These are phyloP conservation scores for Dascillus cervinus DNA, from an alignment of 2,888 invertebrate species.

Conservation along the genomic window DNA sequence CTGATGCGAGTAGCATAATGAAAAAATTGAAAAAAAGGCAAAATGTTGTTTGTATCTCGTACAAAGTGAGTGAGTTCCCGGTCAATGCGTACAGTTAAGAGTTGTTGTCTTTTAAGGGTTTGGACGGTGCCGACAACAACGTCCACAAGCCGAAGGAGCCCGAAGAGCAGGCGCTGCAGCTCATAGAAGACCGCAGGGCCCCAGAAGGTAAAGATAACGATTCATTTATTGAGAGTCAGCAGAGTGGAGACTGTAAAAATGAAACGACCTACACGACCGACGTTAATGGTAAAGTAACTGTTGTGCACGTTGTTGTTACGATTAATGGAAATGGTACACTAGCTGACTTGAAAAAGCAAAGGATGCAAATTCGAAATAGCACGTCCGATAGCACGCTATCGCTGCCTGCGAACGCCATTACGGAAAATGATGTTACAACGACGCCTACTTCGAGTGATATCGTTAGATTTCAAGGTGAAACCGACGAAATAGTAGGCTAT, in stretches of 20 bases:
- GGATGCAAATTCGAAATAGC: conserved; percentile 71
- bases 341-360: conserved; percentile 88
- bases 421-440: conserved; percentile 44
- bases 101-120: conserved; percentile 25
- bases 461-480: conserved; percentile 59
- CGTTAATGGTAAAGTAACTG: conserved; percentile 51
- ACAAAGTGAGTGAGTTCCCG: conserved; percentile 31
- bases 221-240: conserved; percentile 52
- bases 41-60: conserved; percentile 33
- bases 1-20: no score
- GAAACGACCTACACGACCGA: conserved; percentile 57
- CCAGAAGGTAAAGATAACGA: conserved; percentile 81
- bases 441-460: conserved; percentile 44
- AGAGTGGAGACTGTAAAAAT: conserved; percentile 51
- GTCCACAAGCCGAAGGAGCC: conserved; percentile 10
- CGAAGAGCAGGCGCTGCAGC: conserved; percentile 17
- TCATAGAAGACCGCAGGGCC: conserved; percentile 51
- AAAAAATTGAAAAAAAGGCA: conserved; percentile 29
- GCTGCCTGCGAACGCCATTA: conserved; percentile 39
- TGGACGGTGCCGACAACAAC: conserved; percentile 22
- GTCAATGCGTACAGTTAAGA: no score
- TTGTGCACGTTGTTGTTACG: conserved; percentile 59
- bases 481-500: conserved; percentile 72
- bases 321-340: conserved; percentile 73
- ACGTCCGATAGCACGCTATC: conserved; percentile 42